Evolutionary conservation across 2,888 invertebrate species (phyloP).

Genomic region (Chymomyza caudatula): DNA sequence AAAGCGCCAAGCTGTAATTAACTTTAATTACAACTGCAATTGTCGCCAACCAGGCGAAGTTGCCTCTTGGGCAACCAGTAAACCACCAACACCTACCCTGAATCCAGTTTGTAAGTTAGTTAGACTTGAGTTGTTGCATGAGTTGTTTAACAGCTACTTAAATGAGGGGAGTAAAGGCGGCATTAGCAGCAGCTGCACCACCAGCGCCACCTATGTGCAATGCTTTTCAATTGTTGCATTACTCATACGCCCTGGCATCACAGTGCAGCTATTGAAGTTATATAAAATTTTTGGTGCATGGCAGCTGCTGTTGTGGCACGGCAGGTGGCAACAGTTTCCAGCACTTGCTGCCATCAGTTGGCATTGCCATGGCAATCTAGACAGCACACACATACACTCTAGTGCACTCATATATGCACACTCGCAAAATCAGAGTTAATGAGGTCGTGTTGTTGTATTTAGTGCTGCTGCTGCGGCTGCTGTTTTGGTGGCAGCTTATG

Average conservation of each 20-base stretch:
- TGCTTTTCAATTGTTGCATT: conserved; percentile 49
- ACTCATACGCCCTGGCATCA: conserved; percentile 48
- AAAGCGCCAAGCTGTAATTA: conserved; percentile 57
- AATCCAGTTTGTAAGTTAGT: conserved; percentile 4
- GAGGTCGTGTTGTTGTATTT: conserved; percentile 9
- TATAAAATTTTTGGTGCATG: conserved; percentile 23
- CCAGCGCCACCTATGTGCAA: not conserved
- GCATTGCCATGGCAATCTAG: conserved; percentile 20
- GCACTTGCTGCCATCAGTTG: too few relatives aligned
- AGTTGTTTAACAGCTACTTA: conserved; percentile 64
- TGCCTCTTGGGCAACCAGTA: not conserved
- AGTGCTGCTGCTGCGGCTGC: conserved; percentile 16
- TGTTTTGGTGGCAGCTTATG: conserved; percentile 15
- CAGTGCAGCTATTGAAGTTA: not conserved
- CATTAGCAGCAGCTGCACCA: not conserved
- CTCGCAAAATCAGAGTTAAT: conserved; percentile 37
- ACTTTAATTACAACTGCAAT: conserved; percentile 60
- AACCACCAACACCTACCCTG: not conserved
- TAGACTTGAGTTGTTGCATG: conserved; percentile 34
- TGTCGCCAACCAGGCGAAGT: conserved; percentile 48
- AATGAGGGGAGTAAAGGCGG: conserved; percentile 6
- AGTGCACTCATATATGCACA: conserved; percentile 1
- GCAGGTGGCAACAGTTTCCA: conserved; percentile 6
- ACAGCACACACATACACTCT: conserved; percentile 1
- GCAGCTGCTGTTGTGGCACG: not conserved